phyloP scores from a whole-genome alignment of 2,888 invertebrate genomes.

The Coenonympha glycerion region DNA sequence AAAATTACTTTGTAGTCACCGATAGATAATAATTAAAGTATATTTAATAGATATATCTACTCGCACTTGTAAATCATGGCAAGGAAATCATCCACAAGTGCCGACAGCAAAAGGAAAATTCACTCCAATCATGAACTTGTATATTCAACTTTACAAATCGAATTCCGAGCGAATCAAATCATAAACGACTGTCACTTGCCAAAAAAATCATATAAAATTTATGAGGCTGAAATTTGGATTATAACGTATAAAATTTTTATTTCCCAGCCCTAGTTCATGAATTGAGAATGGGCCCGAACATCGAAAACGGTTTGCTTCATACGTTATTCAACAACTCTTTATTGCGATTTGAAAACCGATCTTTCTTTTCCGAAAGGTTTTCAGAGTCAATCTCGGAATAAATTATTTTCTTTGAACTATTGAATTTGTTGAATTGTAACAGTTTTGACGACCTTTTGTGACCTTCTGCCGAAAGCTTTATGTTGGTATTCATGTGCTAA shows the following conservation, averaged over 20 bases:
- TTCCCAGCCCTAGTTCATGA: constrained; percentile 12
- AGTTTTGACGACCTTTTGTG: too few relatives aligned
- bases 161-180: background rate
- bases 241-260: constrained; percentile 9
- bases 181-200: constrained; percentile 1
- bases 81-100: background rate
- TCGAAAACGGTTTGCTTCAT: constrained; percentile 14
- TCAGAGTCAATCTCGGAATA: background rate
- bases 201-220: constrained; percentile 9
- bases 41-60: too few relatives aligned
- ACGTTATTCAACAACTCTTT: constrained; percentile 16
- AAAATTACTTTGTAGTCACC: too few relatives aligned
- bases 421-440: too few relatives aligned
- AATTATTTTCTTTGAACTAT: background rate
- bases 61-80: too few relatives aligned
- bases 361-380: constrained; percentile 3
- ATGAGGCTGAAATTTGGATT: constrained; percentile 1
- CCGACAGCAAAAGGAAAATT: background rate
- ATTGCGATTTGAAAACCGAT: constrained; percentile 17
- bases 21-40: too few relatives aligned
- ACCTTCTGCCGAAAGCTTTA: too few relatives aligned
- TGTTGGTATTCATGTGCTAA: too few relatives aligned
- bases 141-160: background rate
- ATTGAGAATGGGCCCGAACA: constrained; percentile 11
- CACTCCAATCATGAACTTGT: background rate